phyloP scores from a whole-genome alignment of 2,888 invertebrate genomes.

The Phasia obesa region DNA sequence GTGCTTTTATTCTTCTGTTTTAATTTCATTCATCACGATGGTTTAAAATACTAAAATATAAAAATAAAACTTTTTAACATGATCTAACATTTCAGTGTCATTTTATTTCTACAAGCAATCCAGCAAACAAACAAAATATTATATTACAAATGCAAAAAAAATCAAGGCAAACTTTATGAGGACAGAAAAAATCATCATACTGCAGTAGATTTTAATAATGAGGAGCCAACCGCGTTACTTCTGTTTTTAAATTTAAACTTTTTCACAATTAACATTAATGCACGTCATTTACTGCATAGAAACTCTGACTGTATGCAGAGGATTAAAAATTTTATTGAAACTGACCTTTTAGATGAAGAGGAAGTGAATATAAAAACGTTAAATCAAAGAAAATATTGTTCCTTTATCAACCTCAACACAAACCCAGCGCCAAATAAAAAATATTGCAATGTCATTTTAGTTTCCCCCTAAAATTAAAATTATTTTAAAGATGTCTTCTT shows the following conservation, averaged over 20 bases:
- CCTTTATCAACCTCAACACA: constrained; percentile 10
- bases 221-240: constrained; percentile 51
- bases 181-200: constrained; percentile 60
- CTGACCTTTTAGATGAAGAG: constrained; percentile 21
- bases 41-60: constrained; percentile 57
- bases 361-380: constrained; percentile 22
- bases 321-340: background rate
- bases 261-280: background rate
- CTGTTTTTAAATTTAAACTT: constrained; percentile 34
- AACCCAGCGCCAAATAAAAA: background rate
- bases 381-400: constrained; percentile 33
- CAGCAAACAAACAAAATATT: constrained; percentile 18
- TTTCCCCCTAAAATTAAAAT: no score
- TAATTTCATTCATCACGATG: constrained; percentile 47
- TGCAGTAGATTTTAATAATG: constrained; percentile 69
- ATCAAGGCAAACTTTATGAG: constrained; percentile 63
- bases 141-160: constrained; percentile 13
- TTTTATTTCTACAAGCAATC: constrained; percentile 23
- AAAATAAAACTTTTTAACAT: constrained; percentile 52
- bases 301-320: background rate
- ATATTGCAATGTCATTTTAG: background rate
- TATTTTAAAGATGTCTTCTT: background rate
- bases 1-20: background rate
- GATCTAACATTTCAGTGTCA: constrained; percentile 42
- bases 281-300: background rate